Percentiles rank a stretch among this genome's conserved stretches.
Evolutionary conservation across 2,113 vertebrate genomes (phyloP).

Genomic region (Semicossyphus pulcher): DNA sequence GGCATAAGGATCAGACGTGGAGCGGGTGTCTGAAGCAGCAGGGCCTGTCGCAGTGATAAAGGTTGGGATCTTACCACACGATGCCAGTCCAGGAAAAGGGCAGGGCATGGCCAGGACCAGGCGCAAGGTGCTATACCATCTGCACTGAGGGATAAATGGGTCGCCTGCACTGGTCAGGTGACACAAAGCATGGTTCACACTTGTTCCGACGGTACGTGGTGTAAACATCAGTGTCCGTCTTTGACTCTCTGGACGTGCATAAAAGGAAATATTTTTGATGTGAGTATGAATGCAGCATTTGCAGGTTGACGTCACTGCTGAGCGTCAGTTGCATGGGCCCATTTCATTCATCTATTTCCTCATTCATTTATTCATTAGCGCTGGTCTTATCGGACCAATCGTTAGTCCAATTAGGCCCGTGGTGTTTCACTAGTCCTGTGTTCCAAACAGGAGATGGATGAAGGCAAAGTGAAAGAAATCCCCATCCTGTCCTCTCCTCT

Average conservation of each 20-base stretch:
- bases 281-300: slow-evolving; percentile 5
- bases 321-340: slow-evolving; percentile 18
- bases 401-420: slow-evolving; percentile 73
- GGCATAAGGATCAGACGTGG: slow-evolving; percentile 72
- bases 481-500: slow-evolving; percentile 30
- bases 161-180: slow-evolving; percentile 53
- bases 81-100: slow-evolving; percentile 72
- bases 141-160: slow-evolving; percentile 70
- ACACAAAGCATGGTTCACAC: slow-evolving; percentile 51
- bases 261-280: slow-evolving; percentile 10
- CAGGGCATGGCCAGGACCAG: slow-evolving; percentile 67
- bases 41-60: slow-evolving; percentile 77
- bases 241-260: slow-evolving; percentile 29
- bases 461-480: slow-evolving; percentile 58
- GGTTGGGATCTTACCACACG: slow-evolving; percentile 73
- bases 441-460: slow-evolving; percentile 68
- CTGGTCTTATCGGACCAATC: slow-evolving; percentile 68
- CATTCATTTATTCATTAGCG: slow-evolving; percentile 75
- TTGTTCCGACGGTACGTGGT: slow-evolving; percentile 37
- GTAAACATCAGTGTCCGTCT: slow-evolving; percentile 32
- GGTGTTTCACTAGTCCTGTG: slow-evolving; percentile 49
- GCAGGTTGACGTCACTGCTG: slow-evolving; percentile 28
- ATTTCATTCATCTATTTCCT: slow-evolving; percentile 74
- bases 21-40: slow-evolving; percentile 73
- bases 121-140: slow-evolving; percentile 73